Base-by-base conservation (phyloP, 1,140 invertebrate genomes). In the Eupeodes corollae region DNA sequence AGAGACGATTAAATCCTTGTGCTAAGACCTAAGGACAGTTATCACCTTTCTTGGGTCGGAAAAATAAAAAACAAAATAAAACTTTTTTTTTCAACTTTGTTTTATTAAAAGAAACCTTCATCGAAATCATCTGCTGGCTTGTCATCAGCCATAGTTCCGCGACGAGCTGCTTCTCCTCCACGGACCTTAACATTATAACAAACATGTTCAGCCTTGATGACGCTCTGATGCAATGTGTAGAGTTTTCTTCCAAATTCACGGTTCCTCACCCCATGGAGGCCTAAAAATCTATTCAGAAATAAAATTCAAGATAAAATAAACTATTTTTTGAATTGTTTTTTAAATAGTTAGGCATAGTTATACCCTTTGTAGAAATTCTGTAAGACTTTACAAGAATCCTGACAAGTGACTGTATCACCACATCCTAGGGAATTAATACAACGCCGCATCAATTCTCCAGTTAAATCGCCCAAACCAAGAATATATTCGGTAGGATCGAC, bases 401-500 rank as follows among this genome's bases (percentile, higher is more conserved):
- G 81, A 56, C 88, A 88, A 42, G 78, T 79, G 15, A 79, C 75
- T n/a, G 83, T 75, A 54, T 91, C 80, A 0, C 87, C 88, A 49
- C 74, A 74, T 1, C 84, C 81, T 30, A 93, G 75, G 56, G 80
- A 83, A 56, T 86, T 91, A 6, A 94, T 90, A 47, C 88, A 88
- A 53, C 82, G 79, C 47, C 90, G 75, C 90, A 94, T 93, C 18
- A 93, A 61, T 67, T 95, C 90, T 1, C 90, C 91, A 5, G 88
- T 91, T 10, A 92, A 71, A 71, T 95, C 91, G 8, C 84, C 82
- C 35, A 94, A 67, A 1, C 90, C 91, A n/a, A 93, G 66, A 53
- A 93, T 54, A 15, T 62, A 68, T 48, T 70, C 65, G 12, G 55
- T 58, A 10, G 60, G 63, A 44, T 63, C 57, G 0, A 66, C 54